Base-by-base conservation (phyloP, 2,888 invertebrate genomes). In the Tetramorium bicarinatum region DNA sequence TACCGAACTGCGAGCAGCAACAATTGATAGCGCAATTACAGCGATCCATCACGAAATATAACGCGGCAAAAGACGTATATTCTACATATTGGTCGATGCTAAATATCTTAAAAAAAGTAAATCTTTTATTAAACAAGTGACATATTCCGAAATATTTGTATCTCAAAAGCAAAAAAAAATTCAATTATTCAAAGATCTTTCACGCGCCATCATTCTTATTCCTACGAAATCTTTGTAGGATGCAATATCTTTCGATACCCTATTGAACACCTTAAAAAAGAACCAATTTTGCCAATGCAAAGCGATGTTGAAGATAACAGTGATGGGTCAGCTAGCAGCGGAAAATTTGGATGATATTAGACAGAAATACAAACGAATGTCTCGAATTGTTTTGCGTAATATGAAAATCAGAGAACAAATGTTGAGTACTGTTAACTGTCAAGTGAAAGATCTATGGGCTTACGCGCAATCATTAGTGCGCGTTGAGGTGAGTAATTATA, bases 311-410 rank as follows among this genome's bases (percentile, higher is more conserved):
- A 96, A 96, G 34, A 96, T 96, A 0, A 97, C 96, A 0, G 95
- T 96, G 90, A 96, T 97, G 95, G 97, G 97, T 0, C 97, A 97
- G 91, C 94, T 97, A 1, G 97, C 96, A 0, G 96, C 96, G 89
- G 97, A 97, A 92, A 96, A 97, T 92, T 94, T 97, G 41, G 96
- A 97, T 76, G 96, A 97, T 87, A 95, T 96, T 75, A 96, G 96
- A 85, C 95, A 95, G 71, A 96, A 96, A 89, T 97, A 96, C 91
- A 95, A 95, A 89, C 95, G 95, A 72, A 92, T 97, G 85, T 96
- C 96, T 88, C 95, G 95, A 72, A 95, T 96, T 77, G 96, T 97
- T 62, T 96, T 96, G 93, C 95, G 94, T 4, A 96, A 96, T 88
- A 96, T 97, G 96, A 96, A 96, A 87, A 96, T 96, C 86, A 95